Conservation (phyloP, 1,140 invertebrate genomes). For the Drosophila repleta region DNA sequence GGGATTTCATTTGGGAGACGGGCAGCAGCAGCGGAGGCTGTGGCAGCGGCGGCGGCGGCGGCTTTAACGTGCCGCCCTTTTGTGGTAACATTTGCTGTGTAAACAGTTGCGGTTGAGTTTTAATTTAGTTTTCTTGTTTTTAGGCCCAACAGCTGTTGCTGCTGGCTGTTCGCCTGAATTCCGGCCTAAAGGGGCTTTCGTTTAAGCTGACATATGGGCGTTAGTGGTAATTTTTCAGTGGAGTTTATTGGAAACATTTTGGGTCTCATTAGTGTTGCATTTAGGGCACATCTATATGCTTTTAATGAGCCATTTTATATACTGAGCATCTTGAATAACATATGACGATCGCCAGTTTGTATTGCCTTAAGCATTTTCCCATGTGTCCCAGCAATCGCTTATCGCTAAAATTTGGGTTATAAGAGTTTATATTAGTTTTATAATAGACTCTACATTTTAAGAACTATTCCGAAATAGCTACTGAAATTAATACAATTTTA, state of each 20-base stretch:
- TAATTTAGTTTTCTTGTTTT: conserved; percentile 76
- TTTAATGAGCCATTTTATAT: conserved; percentile 36
- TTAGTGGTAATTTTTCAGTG: conserved; percentile 76
- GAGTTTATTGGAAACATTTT: conserved; percentile 70
- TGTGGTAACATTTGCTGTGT: conserved; percentile 80
- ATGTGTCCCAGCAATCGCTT: neutral
- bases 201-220: conserved; percentile 79
- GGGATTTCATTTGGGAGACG: conserved; percentile 38
- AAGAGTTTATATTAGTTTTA: neutral
- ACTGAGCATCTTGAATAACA: conserved; percentile 16
- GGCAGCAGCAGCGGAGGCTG: too few species aligned
- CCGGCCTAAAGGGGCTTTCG: conserved; percentile 42
- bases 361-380: neutral
- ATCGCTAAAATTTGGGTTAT: neutral
- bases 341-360: conserved; percentile 42
- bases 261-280: conserved; percentile 60
- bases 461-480: neutral
- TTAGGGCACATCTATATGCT: conserved; percentile 17
- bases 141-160: conserved; percentile 62
- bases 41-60: conserved; percentile 1
- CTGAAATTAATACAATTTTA: neutral
- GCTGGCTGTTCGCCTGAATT: conserved; percentile 7
- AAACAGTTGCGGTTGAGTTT: conserved; percentile 78
- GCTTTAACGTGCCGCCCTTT: conserved; percentile 52
- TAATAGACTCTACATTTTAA: neutral